phyloP scores from a whole-genome alignment of 2,797 vertebrate genomes.

The Iguana delicatissima region DNA sequence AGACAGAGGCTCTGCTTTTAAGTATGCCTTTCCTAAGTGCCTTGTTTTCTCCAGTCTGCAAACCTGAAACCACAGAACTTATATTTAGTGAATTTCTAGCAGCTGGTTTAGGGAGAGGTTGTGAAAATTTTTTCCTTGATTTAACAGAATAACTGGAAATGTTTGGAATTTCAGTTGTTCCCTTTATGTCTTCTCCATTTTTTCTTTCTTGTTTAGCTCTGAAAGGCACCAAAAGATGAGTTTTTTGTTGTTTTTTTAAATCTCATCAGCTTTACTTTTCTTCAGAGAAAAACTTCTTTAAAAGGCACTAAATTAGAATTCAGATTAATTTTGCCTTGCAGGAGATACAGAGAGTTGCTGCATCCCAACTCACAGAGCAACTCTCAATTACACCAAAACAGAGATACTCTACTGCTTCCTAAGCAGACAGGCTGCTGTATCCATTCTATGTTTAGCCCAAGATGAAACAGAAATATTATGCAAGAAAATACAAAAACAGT shows the following conservation, averaged over 20 bases:
- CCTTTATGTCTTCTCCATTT: background rate
- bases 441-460: background rate
- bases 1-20: background rate
- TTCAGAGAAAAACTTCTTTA: background rate
- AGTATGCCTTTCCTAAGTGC: background rate
- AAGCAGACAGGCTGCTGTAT: background rate
- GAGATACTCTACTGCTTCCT: background rate
- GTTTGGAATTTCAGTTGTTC: background rate
- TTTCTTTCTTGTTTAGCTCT: slow-evolving; percentile 8
- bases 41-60: background rate
- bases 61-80: background rate
- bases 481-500: background rate
- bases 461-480: background rate
- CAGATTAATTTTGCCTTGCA: background rate
- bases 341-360: background rate
- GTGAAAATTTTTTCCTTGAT: background rate
- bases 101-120: background rate
- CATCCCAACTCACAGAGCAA: background rate
- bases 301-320: background rate
- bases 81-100: background rate
- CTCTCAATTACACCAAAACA: background rate
- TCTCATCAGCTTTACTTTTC: background rate
- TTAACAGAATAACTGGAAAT: background rate
- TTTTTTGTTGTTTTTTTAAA: background rate
- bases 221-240: slow-evolving; percentile 8